phyloP scores from a whole-genome alignment of 2,113 vertebrate genomes.

The Ailurus styani region DNA sequence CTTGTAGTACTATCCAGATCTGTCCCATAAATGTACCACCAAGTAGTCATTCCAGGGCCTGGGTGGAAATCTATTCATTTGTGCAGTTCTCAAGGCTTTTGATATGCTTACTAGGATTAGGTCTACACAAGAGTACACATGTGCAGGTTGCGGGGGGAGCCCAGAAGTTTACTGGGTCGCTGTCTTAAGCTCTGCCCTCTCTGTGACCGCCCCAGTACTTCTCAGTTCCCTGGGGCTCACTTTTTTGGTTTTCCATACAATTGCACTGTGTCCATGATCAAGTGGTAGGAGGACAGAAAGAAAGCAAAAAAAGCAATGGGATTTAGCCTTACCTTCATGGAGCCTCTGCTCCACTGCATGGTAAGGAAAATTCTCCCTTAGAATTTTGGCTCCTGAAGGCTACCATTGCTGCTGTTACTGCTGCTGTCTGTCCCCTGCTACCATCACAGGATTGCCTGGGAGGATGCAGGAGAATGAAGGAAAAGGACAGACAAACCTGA shows the following conservation, averaged over 20 bases:
- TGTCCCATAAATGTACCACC: not conserved
- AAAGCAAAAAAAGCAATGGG: not conserved
- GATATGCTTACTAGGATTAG: not conserved
- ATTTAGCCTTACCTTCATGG: not conserved
- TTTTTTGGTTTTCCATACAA: not conserved
- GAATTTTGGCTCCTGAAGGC: not conserved
- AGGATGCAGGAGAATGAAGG: not conserved
- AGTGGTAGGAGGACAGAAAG: not conserved
- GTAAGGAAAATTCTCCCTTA: not conserved
- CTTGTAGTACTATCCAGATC: not conserved
- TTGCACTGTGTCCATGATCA: not conserved
- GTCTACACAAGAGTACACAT: not conserved
- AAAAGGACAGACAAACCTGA: not conserved
- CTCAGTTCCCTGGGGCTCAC: not conserved
- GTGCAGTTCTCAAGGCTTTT: not conserved
- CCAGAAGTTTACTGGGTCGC: not conserved
- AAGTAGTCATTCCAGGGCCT: not conserved
- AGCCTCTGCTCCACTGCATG: too few relatives aligned
- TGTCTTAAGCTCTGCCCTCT: not conserved
- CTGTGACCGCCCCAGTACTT: not conserved
- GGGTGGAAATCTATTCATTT: not conserved
- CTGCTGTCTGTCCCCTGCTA: too few relatives aligned
- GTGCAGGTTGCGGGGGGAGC: not conserved
- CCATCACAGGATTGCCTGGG: not conserved
- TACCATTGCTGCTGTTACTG: not conserved